Percentiles rank a stretch among this genome's conserved stretches.
These are phyloP conservation scores for Oophaga sylvatica DNA, from an alignment of 2,797 vertebrate genomes.

Conservation along the genomic window DNA sequence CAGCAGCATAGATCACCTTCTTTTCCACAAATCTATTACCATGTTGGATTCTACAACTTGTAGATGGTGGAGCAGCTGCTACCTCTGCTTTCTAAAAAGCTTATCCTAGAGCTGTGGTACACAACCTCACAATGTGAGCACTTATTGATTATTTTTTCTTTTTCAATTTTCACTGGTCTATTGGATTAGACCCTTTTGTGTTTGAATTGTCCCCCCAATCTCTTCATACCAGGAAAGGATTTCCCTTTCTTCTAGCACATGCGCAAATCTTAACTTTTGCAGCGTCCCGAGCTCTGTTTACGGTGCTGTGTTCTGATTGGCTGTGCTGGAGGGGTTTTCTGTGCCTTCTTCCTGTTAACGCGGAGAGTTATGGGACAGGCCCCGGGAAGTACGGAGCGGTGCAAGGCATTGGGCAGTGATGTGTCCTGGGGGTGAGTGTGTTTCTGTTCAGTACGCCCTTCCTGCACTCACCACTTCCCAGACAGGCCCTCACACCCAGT, in stretches of 20 bases:
- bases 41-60: too few relatives aligned
- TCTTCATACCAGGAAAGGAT: background rate
- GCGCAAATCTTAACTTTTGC: background rate
- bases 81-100: too few relatives aligned
- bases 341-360: slow-evolving; percentile 76
- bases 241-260: background rate
- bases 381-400: slow-evolving; percentile 67
- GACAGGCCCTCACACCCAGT: slow-evolving; percentile 46
- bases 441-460: slow-evolving; percentile 20
- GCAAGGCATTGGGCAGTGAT: slow-evolving; percentile 54
- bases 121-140: too few relatives aligned
- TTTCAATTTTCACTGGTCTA: too few relatives aligned
- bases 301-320: slow-evolving; percentile 71
- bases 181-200: too few relatives aligned
- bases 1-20: too few relatives aligned
- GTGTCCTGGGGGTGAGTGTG: slow-evolving; percentile 56
- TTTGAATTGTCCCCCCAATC: too few relatives aligned
- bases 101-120: too few relatives aligned
- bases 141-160: too few relatives aligned
- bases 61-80: too few relatives aligned
- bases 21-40: too few relatives aligned
- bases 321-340: slow-evolving; percentile 34
- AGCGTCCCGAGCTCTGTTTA: background rate
- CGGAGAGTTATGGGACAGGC: slow-evolving; percentile 71
- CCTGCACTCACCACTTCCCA: slow-evolving; percentile 34